A percentile compares a stretch with the other conserved stretches of the same genome.
These are phyloP conservation scores for Chromoteleia sp. DNA, from an alignment of 2,888 invertebrate species.

Conservation along the genomic window DNA sequence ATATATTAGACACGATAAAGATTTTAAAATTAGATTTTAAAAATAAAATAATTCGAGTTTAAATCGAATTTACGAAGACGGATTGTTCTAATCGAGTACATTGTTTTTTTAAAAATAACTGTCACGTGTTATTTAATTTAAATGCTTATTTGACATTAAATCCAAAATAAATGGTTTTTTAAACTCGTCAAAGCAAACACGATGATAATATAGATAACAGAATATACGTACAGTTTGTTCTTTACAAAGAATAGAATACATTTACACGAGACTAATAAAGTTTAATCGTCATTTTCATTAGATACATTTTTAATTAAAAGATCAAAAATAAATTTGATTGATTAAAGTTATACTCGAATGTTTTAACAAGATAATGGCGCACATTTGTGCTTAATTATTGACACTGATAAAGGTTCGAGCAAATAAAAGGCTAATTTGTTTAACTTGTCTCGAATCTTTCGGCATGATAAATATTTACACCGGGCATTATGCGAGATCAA, in stretches of 20 bases:
- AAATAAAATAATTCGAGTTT: too few relatives aligned
- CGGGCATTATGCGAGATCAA: conserved; percentile 21
- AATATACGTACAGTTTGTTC: too few relatives aligned
- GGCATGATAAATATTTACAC: conserved; percentile 36
- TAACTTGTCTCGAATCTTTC: conserved; percentile 3
- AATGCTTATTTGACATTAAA: too few relatives aligned
- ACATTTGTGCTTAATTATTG: conserved; percentile 41
- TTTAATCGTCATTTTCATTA: neutral
- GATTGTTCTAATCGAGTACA: neutral
- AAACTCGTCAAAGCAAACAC: too few relatives aligned
- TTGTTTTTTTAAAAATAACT: conserved; percentile 4
- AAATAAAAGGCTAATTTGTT: conserved; percentile 19
- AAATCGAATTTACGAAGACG: too few relatives aligned
- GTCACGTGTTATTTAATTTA: neutral
- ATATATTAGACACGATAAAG: too few relatives aligned
- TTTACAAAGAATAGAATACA: too few relatives aligned
- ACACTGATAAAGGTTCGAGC: conserved; percentile 24
- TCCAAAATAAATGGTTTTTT: too few relatives aligned
- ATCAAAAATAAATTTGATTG: conserved; percentile 13
- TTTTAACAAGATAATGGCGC: conserved; percentile 25
- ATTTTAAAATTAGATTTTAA: too few relatives aligned
- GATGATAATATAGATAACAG: too few relatives aligned
- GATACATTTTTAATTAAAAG: conserved; percentile 11
- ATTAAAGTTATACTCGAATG: conserved; percentile 7
- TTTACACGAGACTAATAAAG: too few relatives aligned